Base-by-base conservation (phyloP, 2,113 vertebrate genomes). In the Microtus richardsoni region DNA sequence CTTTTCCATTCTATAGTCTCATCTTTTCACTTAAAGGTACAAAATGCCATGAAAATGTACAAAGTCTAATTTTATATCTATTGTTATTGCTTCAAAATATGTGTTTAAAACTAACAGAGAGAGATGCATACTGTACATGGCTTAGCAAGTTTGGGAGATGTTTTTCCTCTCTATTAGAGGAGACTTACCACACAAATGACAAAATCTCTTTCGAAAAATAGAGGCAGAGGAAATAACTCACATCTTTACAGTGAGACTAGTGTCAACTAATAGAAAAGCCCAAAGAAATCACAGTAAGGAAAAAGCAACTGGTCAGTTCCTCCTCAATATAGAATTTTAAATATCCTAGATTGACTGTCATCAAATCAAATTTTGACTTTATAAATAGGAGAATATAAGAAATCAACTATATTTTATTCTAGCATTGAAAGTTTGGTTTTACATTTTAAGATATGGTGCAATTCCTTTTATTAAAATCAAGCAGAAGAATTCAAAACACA, bases 391-490 rank as follows among this genome's bases (percentile, higher is more conserved):
- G 5, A 30, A 54, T 64, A 49, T 77, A 79, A 10, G 3, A 96
- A 60, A 71, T 39, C 26, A 87, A 80, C 3, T 91, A 1, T 22
- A 64, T n/a, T 62, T 78, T 64, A 89, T 36, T 77, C 19, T 89
- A 64, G 21, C 14, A 58, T 41, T 74, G 4, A 88, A 85, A 74
- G 16, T 54, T 52, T 64, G 28, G 0, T 11, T 70, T 70, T 2
- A n/a, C 14, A 6, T 66, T 93, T 36, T 52, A 41, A 82, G 58
- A 90, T 74, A 41, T 4, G 82, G 41, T 85, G 2, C 5, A 47
- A 54, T 89, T 89, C 28, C 49, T 41, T 89, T 12, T 64, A 86
- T 54, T 74, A 86, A 87, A 10, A 64, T 89, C 66, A 92, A 89
- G 44, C 30, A 80, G 14, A 41, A 74, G 28, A 70, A 47, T 60